Evolutionary conservation across 2,113 vertebrate species (phyloP).

Genomic region (Corynorhinus townsendii): DNA sequence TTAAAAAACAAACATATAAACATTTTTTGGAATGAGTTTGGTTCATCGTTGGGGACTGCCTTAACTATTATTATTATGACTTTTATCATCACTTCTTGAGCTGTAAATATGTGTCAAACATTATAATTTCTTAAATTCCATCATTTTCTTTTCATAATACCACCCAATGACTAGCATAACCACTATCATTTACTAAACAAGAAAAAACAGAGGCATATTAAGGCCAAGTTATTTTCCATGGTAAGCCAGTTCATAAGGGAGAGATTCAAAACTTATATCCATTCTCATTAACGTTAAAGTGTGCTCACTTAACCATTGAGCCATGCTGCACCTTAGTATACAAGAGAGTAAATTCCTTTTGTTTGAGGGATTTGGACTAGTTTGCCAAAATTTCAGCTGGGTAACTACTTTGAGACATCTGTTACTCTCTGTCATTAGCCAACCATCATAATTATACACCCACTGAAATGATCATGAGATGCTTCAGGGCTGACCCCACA

Average conservation of each 20-base stretch:
- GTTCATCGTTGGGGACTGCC: not conserved
- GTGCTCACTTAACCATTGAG: not conserved
- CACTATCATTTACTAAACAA: not conserved
- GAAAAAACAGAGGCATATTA: not conserved
- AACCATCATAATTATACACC: slow-evolving; percentile 34
- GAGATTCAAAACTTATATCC: not conserved
- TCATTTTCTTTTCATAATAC: not conserved
- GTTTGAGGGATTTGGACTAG: not conserved
- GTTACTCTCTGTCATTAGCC: slow-evolving; percentile 41
- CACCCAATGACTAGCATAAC: not conserved
- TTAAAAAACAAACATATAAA: not conserved
- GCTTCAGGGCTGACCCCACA: slow-evolving; percentile 2
- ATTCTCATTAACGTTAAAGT: not conserved
- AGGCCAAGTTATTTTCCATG: not conserved
- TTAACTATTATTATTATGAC: not conserved
- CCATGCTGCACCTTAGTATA: not conserved
- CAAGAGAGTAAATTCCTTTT: not conserved
- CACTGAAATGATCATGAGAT: slow-evolving; percentile 30
- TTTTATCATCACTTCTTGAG: not conserved
- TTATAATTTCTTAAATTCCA: not conserved
- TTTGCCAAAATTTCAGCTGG: slow-evolving; percentile 26
- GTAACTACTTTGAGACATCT: slow-evolving; percentile 36
- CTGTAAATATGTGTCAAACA: not conserved
- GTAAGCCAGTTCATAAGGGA: not conserved
- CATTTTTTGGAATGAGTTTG: not conserved